Conservation (phyloP, 2,888 invertebrate genomes). For the Phyllotreta cruciferae region DNA sequence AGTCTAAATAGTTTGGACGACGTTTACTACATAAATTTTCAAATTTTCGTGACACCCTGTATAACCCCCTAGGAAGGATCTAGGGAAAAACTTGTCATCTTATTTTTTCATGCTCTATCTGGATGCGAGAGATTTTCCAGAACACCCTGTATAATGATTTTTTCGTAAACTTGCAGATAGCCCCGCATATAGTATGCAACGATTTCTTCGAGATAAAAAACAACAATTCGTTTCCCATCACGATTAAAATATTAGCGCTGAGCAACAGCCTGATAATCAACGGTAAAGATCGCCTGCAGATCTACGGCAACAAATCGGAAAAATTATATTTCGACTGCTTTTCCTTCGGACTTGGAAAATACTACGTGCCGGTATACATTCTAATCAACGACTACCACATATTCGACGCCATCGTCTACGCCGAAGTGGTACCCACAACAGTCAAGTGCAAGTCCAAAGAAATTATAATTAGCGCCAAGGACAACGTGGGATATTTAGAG, state of each 20-base stretch:
- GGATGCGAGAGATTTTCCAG: too few species aligned
- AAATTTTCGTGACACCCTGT: too few species aligned
- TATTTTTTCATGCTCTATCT: too few species aligned
- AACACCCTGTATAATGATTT: too few species aligned
- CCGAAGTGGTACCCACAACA: constrained; percentile 57
- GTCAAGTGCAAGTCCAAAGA: constrained; percentile 51
- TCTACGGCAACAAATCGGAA: constrained; percentile 39
- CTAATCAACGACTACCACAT: constrained; percentile 59
- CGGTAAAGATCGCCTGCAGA: constrained; percentile 39
- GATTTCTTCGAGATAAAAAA: constrained; percentile 55
- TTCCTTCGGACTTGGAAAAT: constrained; percentile 51
- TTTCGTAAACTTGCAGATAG: constrained; percentile 45
- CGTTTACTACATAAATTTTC: too few species aligned
- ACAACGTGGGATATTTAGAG: constrained; percentile 60
- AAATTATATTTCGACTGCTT: constrained; percentile 46
- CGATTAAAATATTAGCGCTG: constrained; percentile 44
- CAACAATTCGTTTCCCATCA: constrained; percentile 56
- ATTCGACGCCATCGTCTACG: constrained; percentile 57
- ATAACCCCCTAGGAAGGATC: too few species aligned
- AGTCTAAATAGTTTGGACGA: too few species aligned
- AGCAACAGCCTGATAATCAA: constrained; percentile 43
- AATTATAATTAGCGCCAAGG: constrained; percentile 49
- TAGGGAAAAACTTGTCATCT: too few species aligned
- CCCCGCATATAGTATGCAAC: constrained; percentile 49
- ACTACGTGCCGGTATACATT: constrained; percentile 56